Percentiles rank a stretch among this genome's conserved stretches.
These are phyloP conservation scores for Presbytis comata DNA, from an alignment of 2,797 vertebrate species.

Conservation along the genomic window DNA sequence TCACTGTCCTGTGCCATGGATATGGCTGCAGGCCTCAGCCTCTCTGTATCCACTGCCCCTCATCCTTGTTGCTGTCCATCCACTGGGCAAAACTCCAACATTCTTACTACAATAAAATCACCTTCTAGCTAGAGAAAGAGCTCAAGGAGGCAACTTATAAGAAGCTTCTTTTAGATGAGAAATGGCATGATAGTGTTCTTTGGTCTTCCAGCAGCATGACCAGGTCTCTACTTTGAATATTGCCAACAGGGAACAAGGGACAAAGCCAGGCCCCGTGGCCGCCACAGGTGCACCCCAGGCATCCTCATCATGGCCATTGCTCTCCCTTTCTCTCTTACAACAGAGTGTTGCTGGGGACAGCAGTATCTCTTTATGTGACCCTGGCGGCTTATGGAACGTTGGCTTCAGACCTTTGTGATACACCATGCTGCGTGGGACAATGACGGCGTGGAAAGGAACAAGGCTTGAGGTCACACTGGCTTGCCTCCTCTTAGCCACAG, in stretches of 20 bases:
- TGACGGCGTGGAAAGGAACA: slow-evolving; percentile 68
- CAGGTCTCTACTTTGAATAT: neutral
- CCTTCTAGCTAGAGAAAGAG: neutral
- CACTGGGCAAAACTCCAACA: neutral
- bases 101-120: neutral
- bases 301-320: neutral
- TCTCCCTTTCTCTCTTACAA: neutral
- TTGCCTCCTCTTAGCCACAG: slow-evolving; percentile 73
- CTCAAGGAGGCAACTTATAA: neutral
- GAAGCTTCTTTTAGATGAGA: neutral
- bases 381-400: slow-evolving; percentile 82
- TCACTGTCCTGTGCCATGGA: neutral
- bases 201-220: neutral
- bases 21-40: neutral
- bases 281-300: fast-evolving
- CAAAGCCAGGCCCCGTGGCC: neutral
- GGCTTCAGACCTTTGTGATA: slow-evolving; percentile 63
- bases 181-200: neutral
- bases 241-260: fast-evolving
- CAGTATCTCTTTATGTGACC: slow-evolving; percentile 23
- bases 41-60: neutral
- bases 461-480: slow-evolving; percentile 63
- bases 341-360: neutral
- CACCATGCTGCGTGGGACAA: slow-evolving; percentile 73
- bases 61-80: neutral